Conservation (phyloP, 1,140 invertebrate genomes). For the Aphidius ervi region DNA sequence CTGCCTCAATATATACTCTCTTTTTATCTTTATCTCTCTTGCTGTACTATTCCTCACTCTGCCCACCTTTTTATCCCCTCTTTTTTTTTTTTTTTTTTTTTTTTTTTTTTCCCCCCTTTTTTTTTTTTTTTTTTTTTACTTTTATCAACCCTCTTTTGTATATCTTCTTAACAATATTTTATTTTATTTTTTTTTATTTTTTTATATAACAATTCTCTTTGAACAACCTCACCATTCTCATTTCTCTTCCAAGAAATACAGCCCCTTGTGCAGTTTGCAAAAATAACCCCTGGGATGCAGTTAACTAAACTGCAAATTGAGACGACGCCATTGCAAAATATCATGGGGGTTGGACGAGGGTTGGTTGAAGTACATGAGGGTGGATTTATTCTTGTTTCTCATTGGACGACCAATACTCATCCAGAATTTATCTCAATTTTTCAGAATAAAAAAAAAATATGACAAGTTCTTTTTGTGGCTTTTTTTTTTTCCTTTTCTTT, state of each 20-base stretch:
- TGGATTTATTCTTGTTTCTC: constrained; percentile 7
- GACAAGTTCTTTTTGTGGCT: neutral
- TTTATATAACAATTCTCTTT: too few relatives aligned
- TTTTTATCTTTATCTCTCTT: neutral
- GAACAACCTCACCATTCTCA: too few relatives aligned
- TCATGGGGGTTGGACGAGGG: neutral
- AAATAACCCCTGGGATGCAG: constrained; percentile 10
- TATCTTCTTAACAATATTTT: too few relatives aligned
- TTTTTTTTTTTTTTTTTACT: neutral
- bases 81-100: neutral
- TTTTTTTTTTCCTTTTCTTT: too few relatives aligned
- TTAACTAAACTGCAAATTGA: neutral
- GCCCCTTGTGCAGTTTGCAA: neutral
- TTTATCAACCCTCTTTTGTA: neutral
- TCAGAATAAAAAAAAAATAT: constrained; percentile 1
- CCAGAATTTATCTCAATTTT: neutral
- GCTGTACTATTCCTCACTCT: neutral
- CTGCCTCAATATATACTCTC: constrained; percentile 11
- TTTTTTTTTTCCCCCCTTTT: neutral
- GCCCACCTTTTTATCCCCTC: neutral
- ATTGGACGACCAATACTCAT: constrained; percentile 1
- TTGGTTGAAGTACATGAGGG: constrained; percentile 10
- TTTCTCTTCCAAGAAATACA: constrained; percentile 12
- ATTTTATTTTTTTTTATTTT: too few relatives aligned
- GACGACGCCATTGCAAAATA: constrained; percentile 10